Percentiles rank a stretch among this genome's conserved stretches.
Evolutionary conservation across 2,888 invertebrate species (phyloP).

Genomic region (Glaucopsyche alexis): DNA sequence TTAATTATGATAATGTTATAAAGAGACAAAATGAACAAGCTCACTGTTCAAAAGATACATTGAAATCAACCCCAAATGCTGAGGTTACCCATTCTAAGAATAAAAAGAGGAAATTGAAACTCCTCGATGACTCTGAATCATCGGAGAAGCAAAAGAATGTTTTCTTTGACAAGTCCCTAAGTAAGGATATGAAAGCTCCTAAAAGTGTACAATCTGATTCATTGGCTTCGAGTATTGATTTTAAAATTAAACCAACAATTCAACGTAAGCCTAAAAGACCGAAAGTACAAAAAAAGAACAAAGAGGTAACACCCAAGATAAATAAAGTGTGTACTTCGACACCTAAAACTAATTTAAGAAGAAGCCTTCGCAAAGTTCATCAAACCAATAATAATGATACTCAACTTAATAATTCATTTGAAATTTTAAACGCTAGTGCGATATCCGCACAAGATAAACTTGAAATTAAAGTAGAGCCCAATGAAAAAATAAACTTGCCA

Average conservation of each 20-base stretch:
- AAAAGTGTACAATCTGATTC: slow-evolving; percentile 55
- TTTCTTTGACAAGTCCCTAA: slow-evolving; percentile 59
- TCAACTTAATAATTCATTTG: slow-evolving; percentile 57
- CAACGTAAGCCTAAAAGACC: slow-evolving; percentile 53
- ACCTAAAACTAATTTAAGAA: slow-evolving; percentile 57
- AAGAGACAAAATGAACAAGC: slow-evolving; percentile 55
- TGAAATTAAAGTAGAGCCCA: slow-evolving; percentile 38
- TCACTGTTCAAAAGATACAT: slow-evolving; percentile 53
- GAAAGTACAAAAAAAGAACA: slow-evolving; percentile 51
- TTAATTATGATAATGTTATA: slow-evolving; percentile 60
- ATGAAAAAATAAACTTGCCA: slow-evolving; percentile 45
- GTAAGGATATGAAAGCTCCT: slow-evolving; percentile 46
- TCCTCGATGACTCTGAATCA: slow-evolving; percentile 58
- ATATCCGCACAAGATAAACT: slow-evolving; percentile 45
- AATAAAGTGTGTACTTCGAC: slow-evolving; percentile 65
- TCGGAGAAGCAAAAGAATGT: slow-evolving; percentile 57
- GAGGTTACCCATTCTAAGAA: slow-evolving; percentile 54
- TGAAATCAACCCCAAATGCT: slow-evolving; percentile 49
- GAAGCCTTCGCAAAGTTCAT: slow-evolving; percentile 60
- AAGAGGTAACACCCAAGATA: slow-evolving; percentile 53
- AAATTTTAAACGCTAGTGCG: slow-evolving; percentile 48
- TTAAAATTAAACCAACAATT: slow-evolving; percentile 63
- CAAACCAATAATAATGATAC: slow-evolving; percentile 49
- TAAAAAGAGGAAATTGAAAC: slow-evolving; percentile 60
- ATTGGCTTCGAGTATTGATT: slow-evolving; percentile 59